Evolutionary conservation across 1,140 invertebrate genomes (phyloP).

Genomic region (Eufriesea mexicana): DNA sequence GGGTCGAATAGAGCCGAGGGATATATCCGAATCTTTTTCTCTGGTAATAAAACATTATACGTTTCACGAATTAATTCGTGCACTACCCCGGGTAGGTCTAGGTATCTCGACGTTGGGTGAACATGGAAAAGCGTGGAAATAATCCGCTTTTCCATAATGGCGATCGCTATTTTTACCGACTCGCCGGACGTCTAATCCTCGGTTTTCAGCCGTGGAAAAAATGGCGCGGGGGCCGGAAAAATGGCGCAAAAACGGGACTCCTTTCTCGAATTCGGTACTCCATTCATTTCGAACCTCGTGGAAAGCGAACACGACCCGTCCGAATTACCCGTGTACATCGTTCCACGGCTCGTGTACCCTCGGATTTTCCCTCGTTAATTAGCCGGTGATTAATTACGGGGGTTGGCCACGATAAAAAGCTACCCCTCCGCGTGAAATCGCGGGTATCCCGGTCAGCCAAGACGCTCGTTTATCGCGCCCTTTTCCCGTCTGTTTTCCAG

Average conservation of each 20-base stretch:
- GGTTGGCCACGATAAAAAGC: conserved; percentile 68
- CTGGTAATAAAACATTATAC: too few relatives aligned
- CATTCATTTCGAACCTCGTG: background rate
- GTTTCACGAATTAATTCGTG: too few relatives aligned
- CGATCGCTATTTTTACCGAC: conserved; percentile 11
- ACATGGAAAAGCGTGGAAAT: too few relatives aligned
- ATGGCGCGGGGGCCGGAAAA: background rate
- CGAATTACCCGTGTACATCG: background rate
- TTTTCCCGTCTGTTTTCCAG: conserved; percentile 10
- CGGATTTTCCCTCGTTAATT: conserved; percentile 72
- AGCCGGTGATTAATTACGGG: conserved; percentile 74
- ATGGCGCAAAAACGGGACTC: background rate
- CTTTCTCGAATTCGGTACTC: conserved; percentile 45
- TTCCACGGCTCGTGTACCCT: conserved; percentile 39
- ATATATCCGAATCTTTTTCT: background rate
- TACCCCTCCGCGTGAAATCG: conserved; percentile 26
- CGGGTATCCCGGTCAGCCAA: conserved; percentile 6
- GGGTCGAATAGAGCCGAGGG: background rate
- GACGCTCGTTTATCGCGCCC: conserved; percentile 30
- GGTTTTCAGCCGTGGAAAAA: background rate
- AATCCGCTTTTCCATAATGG: conserved; percentile 3
- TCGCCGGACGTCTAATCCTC: background rate
- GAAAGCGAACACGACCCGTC: background rate
- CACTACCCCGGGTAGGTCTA: too few relatives aligned
- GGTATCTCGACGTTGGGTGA: too few relatives aligned